phyloP scores from a whole-genome alignment of 64 coral and sea anemone species.

The Porites lutea region DNA sequence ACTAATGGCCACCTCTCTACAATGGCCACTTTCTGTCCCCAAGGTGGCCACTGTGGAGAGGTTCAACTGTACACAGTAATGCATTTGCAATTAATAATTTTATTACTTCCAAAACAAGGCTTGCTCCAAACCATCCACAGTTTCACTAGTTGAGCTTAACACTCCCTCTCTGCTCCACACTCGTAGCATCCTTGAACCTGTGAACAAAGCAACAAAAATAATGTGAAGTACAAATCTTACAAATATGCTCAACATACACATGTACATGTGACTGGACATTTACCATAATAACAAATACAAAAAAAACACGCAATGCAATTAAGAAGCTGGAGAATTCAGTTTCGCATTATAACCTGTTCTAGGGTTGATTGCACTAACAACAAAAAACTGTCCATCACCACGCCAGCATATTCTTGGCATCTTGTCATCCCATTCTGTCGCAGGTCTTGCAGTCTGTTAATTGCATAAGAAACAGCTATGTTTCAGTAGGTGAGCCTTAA shows the following conservation, averaged over 20 bases:
- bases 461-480: not conserved
- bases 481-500: no score
- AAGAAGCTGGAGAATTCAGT: not conserved
- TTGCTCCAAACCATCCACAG: slow-evolving; percentile 86
- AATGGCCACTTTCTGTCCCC: no score
- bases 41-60: not conserved
- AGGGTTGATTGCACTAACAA: slow-evolving; percentile 84
- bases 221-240: no score
- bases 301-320: not conserved
- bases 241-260: not conserved
- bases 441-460: slow-evolving; percentile 71
- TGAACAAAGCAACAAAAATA: not conserved
- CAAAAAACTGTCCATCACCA: slow-evolving; percentile 98
- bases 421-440: slow-evolving; percentile 84
- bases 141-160: slow-evolving; percentile 87
- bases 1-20: no score
- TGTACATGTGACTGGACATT: not conserved
- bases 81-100: not conserved
- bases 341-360: slow-evolving; percentile 51
- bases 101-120: slow-evolving; percentile 91
- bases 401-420: slow-evolving; percentile 84
- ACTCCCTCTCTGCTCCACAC: slow-evolving; percentile 91
- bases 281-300: no score
- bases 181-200: slow-evolving; percentile 83
- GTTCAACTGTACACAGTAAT: not conserved